phyloP scores from a whole-genome alignment of 1,140 invertebrate genomes.

The Magallana gigas region DNA sequence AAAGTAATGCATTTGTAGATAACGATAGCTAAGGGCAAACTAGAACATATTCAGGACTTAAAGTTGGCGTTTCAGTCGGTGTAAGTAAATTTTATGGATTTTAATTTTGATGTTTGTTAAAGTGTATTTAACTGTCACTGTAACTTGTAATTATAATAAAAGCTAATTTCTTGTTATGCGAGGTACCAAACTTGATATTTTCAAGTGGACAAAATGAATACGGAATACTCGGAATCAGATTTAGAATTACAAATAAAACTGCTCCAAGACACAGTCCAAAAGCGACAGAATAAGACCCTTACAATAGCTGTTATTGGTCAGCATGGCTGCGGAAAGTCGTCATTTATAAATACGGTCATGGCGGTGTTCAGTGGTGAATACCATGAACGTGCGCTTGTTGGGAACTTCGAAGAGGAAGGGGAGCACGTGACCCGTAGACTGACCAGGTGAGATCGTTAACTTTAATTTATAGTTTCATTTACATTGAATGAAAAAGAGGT shows the following conservation, averaged over 20 bases:
- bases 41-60: too few species aligned
- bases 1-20: too few species aligned
- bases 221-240: not conserved
- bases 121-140: too few species aligned
- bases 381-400: conserved; percentile 7
- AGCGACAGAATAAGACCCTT: not conserved
- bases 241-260: conserved; percentile 1
- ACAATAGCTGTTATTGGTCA: conserved; percentile 5
- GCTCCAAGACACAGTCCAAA: not conserved
- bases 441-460: not conserved
- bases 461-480: too few species aligned
- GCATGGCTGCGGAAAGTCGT: conserved; percentile 2
- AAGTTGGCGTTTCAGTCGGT: too few species aligned
- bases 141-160: too few species aligned
- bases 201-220: not conserved
- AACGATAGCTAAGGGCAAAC: too few species aligned
- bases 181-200: not conserved
- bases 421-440: not conserved
- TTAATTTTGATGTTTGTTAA: too few species aligned
- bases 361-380: conserved; percentile 9
- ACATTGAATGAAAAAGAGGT: too few species aligned
- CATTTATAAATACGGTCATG: conserved; percentile 5
- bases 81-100: too few species aligned
- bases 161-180: conserved; percentile 10
- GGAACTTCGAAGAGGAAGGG: not conserved